Conservation (phyloP, 2,888 invertebrate genomes). For the Euspilapteryx auroguttella region DNA sequence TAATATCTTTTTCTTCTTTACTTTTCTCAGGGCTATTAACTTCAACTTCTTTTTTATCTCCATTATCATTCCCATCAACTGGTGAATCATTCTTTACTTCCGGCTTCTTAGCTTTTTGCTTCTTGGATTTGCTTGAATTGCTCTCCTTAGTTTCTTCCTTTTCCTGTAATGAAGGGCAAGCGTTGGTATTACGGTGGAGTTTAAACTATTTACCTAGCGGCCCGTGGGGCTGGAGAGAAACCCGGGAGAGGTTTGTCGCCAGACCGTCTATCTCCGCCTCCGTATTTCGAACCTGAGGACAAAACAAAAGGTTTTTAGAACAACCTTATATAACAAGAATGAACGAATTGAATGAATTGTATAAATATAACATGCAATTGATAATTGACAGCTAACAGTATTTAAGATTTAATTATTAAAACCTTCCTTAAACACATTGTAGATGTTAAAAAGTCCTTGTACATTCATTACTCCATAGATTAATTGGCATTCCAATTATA, state of each 20-base stretch:
- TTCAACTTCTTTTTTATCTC: slow-evolving; percentile 6
- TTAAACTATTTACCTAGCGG: slow-evolving; percentile 53
- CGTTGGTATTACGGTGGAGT: slow-evolving; percentile 39
- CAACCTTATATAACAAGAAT: too few relatives aligned
- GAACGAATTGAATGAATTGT: too few relatives aligned
- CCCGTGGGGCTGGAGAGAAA: slow-evolving; percentile 44
- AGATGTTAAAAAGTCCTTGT: too few relatives aligned
- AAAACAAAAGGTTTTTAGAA: too few relatives aligned
- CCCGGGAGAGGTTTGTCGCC: slow-evolving; percentile 50
- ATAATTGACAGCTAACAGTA: too few relatives aligned
- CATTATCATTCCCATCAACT: slow-evolving; percentile 9
- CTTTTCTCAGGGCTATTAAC: slow-evolving; percentile 1
- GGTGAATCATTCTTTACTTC: too few relatives aligned
- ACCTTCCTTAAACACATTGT: too few relatives aligned
- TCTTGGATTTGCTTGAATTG: slow-evolving; percentile 19
- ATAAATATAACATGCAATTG: too few relatives aligned
- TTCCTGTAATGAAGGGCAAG: slow-evolving; percentile 49
- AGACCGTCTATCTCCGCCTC: slow-evolving; percentile 43
- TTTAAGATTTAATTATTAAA: too few relatives aligned
- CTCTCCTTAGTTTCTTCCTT: slow-evolving; percentile 17
- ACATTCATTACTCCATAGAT: too few relatives aligned
- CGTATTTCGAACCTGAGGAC: slow-evolving; percentile 28
- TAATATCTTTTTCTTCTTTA: slow-evolving; percentile 7
- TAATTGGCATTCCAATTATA: too few relatives aligned
- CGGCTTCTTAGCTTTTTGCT: slow-evolving; percentile 10